Conservation (phyloP, 2,888 invertebrate genomes). For the Copidosoma aretas region DNA sequence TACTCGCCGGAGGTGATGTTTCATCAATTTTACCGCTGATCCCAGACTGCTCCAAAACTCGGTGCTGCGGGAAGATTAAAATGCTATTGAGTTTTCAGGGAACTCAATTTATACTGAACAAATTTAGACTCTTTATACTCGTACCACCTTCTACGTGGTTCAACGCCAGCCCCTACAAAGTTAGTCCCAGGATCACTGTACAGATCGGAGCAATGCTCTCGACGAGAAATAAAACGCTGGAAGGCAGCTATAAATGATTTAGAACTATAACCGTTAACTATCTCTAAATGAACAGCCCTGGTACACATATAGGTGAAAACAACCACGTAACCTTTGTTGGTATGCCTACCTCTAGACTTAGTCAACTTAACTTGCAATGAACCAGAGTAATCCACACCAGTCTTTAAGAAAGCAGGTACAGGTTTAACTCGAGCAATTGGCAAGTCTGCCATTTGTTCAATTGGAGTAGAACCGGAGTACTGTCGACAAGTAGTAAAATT, state of each 20-base stretch:
- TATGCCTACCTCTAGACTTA: neutral
- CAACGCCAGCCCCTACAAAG: neutral
- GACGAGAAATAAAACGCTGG: neutral
- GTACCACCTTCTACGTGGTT: neutral
- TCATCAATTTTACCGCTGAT: slow-evolving; percentile 3
- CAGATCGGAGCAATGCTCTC: neutral
- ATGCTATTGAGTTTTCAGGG: neutral
- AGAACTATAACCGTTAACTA: neutral
- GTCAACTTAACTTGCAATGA: neutral
- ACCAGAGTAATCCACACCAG: neutral
- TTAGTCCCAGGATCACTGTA: slow-evolving; percentile 1
- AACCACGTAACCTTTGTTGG: neutral
- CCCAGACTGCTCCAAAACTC: neutral
- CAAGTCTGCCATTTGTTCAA: neutral
- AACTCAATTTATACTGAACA: neutral
- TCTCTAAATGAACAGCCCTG: slow-evolving; percentile 14
- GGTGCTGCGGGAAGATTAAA: neutral
- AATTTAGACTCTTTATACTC: neutral
- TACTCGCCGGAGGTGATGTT: neutral
- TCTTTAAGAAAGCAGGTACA: neutral
- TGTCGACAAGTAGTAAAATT: neutral
- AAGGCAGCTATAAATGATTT: neutral
- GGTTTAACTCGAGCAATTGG: neutral
- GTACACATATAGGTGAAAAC: slow-evolving; percentile 6
- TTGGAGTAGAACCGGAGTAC: neutral